Evolutionary conservation across 2,113 vertebrate genomes (phyloP).

Genomic region (Cephalopterus ornatus): DNA sequence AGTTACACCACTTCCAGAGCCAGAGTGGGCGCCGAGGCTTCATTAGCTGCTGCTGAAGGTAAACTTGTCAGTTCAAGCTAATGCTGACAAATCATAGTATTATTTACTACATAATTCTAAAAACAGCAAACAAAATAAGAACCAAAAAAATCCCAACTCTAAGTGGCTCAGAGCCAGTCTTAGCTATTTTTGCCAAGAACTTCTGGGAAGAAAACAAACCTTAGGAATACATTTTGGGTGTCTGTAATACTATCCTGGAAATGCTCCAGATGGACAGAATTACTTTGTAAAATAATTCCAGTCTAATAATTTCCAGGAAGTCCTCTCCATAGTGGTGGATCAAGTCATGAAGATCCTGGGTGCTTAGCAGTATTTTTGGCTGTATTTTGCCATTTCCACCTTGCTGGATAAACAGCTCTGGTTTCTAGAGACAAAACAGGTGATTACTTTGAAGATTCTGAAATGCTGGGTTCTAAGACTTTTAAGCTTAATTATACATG

Average conservation of each 20-base stretch:
- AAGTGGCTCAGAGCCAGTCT: not conserved
- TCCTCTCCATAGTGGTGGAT: rapidly evolving
- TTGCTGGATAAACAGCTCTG: not conserved
- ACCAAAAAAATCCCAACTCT: not conserved
- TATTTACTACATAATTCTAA: not conserved
- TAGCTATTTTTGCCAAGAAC: conserved; percentile 10
- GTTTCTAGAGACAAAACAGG: not conserved
- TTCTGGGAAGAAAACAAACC: conserved; percentile 2
- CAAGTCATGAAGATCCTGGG: not conserved
- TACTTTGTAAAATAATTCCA: not conserved
- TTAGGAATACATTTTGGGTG: not conserved
- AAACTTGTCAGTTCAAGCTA: not conserved
- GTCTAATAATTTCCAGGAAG: not conserved
- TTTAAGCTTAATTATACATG: not conserved
- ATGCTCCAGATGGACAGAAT: not conserved
- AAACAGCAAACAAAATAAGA: not conserved
- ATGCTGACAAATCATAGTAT: not conserved
- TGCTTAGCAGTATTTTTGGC: not conserved
- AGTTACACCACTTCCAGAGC: not conserved
- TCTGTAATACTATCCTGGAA: not conserved
- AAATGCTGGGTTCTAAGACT: not conserved
- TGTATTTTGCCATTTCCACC: not conserved
- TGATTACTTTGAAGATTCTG: not conserved
- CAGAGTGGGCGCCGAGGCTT: rapidly evolving
- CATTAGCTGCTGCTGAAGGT: not conserved